Evolutionary conservation across 2,888 invertebrate species (phyloP).

Genomic region (Hypomecis atomaria): DNA sequence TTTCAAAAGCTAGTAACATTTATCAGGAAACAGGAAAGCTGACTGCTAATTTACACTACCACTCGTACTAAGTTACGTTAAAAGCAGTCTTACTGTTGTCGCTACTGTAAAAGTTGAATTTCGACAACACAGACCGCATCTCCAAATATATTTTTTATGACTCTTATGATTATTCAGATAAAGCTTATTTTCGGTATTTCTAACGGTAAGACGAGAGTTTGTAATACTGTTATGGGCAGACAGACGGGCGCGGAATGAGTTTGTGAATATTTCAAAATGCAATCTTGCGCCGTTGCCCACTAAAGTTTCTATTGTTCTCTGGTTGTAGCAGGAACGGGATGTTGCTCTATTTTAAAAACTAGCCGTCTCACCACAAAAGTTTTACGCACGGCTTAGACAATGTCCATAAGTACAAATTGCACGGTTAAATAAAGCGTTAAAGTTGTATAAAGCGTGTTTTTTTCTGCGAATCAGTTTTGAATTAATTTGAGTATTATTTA

Average conservation of each 20-base stretch:
- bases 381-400: no score
- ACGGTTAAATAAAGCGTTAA: no score
- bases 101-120: constrained; percentile 20
- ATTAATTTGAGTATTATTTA: no score
- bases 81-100: constrained; percentile 24
- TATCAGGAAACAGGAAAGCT: no score
- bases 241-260: constrained; percentile 78
- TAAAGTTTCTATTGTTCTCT: constrained; percentile 77
- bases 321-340: constrained; percentile 40
- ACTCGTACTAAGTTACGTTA: no score
- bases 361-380: no score
- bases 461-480: no score
- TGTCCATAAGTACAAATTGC: no score
- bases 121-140: constrained; percentile 16
- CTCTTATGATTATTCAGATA: constrained; percentile 35
- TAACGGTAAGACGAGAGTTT: constrained; percentile 37
- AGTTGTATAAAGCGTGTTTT: no score
- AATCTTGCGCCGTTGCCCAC: constrained; percentile 75
- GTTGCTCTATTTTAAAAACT: constrained; percentile 68
- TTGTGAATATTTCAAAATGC: constrained; percentile 82
- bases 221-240: constrained; percentile 69
- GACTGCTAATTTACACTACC: no score
- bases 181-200: constrained; percentile 42
- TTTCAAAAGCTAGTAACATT: no score
- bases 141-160: constrained; percentile 9